phyloP scores from a whole-genome alignment of 2,113 vertebrate genomes.

The Pterophyllum scalare region DNA sequence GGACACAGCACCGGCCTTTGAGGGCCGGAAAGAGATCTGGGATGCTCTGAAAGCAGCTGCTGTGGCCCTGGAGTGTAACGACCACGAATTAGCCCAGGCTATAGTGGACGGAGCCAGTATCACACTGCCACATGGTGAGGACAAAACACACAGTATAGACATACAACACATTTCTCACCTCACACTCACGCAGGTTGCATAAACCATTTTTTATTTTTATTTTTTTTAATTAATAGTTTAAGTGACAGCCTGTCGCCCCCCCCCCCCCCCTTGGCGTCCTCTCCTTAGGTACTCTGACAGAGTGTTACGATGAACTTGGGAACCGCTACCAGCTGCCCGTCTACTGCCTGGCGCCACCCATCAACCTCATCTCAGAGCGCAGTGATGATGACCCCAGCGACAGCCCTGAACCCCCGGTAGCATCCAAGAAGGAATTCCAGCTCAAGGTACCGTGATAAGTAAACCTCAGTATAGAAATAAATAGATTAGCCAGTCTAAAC shows the following conservation, averaged over 20 bases:
- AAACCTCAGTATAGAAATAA: neutral
- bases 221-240: too few relatives aligned
- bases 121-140: slow-evolving; percentile 95
- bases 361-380: slow-evolving; percentile 95
- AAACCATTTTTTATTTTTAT: neutral
- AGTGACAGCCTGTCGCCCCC: neutral
- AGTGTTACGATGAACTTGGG: slow-evolving; percentile 97
- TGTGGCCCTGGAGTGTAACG: slow-evolving; percentile 91
- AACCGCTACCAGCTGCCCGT: slow-evolving; percentile 97
- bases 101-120: slow-evolving; percentile 97
- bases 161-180: neutral
- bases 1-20: slow-evolving; percentile 97
- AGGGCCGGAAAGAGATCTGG: slow-evolving; percentile 99
- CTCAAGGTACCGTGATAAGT: slow-evolving; percentile 84
- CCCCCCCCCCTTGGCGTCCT: too few relatives aligned
- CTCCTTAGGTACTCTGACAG: slow-evolving; percentile 88
- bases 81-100: slow-evolving; percentile 95
- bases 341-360: slow-evolving; percentile 93
- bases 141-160: neutral
- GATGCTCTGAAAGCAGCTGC: slow-evolving; percentile 96
- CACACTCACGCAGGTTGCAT: neutral
- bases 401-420: slow-evolving; percentile 81
- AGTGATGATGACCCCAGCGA: slow-evolving; percentile 89
- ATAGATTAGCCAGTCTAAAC: neutral
- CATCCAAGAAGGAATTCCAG: slow-evolving; percentile 89